Evolutionary conservation across 2,888 invertebrate species (phyloP).

Genomic region (Mesopsocus fuscifrons): DNA sequence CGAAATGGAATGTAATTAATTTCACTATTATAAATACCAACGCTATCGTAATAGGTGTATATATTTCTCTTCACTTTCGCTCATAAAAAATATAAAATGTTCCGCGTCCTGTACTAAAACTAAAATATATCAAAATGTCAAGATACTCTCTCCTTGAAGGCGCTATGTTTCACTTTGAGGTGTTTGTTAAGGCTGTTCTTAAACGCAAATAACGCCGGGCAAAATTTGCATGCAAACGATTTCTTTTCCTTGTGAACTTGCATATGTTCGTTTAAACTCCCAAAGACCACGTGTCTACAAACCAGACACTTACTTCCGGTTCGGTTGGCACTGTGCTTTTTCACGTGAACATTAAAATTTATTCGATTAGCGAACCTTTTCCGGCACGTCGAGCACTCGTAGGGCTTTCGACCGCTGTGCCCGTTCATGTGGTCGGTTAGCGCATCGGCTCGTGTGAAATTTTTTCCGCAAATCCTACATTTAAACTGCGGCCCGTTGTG

Average conservation of each 20-base stretch:
- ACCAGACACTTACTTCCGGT: conserved; percentile 3
- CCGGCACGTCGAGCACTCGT: conserved; percentile 14
- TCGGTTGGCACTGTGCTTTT: neutral
- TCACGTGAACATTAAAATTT: conserved; percentile 11
- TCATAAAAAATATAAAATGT: too few relatives aligned
- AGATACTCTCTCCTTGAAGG: too few relatives aligned
- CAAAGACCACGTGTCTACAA: neutral
- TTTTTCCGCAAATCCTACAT: conserved; percentile 15
- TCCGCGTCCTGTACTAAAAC: too few relatives aligned
- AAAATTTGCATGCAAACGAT: conserved; percentile 14
- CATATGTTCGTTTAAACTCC: conserved; percentile 14
- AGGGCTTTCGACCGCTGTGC: conserved; percentile 14
- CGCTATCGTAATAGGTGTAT: too few relatives aligned
- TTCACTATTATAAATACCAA: too few relatives aligned
- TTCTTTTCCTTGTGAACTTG: conserved; percentile 15
- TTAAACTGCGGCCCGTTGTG: conserved; percentile 14
- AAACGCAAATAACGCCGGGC: conserved; percentile 15
- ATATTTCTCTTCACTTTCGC: too few relatives aligned
- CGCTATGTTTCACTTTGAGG: conserved; percentile 14
- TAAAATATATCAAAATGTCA: too few relatives aligned
- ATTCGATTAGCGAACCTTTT: conserved; percentile 14
- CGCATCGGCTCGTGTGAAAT: conserved; percentile 13
- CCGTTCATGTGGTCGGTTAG: conserved; percentile 14
- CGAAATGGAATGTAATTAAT: too few relatives aligned
- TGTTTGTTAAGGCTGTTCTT: conserved; percentile 16